Evolutionary conservation across 2,888 invertebrate species (phyloP), one percentile per base, ranked within the genome.

Genomic region (Dascillus cervinus): DNA sequence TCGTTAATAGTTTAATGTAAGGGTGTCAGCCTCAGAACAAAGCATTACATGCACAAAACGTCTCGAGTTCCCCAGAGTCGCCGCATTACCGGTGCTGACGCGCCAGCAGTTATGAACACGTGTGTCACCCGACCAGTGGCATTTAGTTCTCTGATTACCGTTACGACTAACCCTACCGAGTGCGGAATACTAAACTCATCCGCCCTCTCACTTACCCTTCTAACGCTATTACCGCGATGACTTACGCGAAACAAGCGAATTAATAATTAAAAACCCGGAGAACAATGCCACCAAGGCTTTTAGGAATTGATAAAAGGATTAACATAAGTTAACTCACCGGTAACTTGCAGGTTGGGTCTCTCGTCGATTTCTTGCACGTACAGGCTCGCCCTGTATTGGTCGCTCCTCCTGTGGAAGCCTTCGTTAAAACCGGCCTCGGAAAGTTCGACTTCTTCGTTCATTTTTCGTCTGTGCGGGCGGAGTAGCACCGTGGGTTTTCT

Each of bases 341-440:
- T 31, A 34, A 17, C 26, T 40, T 37, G 40, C 32, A 36, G 29
- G 22, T 36, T 31, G 34, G 36, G 30, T 34, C 33, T 30, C 17
- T 17, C 17, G 34, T 64, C 64, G 34, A 60, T 53, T 27, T 64
- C 64, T 36, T 52, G 53, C 13, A 49, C 58, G 32, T 64, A 65
- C 52, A 64, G 54, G 41, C 64, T 64, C 8, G 63, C 61, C 35
- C 65, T 51, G 40, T 63, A 64, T 39, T 64, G 58, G 11, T 62
- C 58, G 37, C 63, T 63, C 29, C 65, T 48, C 30, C 65, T 43
- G 17, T 64, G 64, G 39, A 66, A 66, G 6, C 60, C 63, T 28
- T 64, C 63, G 11, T 62, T 62, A 41, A 66, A 66, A 10, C 65
- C 65, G 11, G 57, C 62, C 34, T 65, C 65, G 3, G 62, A 60